Evolutionary conservation across 2,797 vertebrate genomes (phyloP), one percentile per base, ranked within the genome.

Genomic region (Sciurus carolinensis): DNA sequence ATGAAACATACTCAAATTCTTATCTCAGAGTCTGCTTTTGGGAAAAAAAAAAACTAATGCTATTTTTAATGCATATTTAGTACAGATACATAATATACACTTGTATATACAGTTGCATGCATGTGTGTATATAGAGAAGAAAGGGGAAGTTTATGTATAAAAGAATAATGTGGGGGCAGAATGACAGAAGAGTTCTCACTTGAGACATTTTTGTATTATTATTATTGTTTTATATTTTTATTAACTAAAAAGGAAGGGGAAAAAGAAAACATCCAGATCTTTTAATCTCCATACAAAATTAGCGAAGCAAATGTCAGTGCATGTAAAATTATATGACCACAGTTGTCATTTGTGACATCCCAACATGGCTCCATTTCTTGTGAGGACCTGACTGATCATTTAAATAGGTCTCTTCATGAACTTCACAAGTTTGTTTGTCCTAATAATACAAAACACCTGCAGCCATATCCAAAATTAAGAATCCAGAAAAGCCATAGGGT

Each of bases 391-490:
- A 47, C 17, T 59, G 47, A 30, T 69, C 84, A 64, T 18, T 64
- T 71, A 57, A 82, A 28, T 8, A 12, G 15, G 4, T 36, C 22
- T 71, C 28, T 85, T 88, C 50, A 36, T 71, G 59, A 59, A 28
- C 75, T 72, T 22, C 66, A 57, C 18, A 17, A 76, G 52, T 62
- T 87, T 88, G 17, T 64, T 62, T n/a, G 7, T 54, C 54, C 36
- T 18, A 75, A 91, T 20, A 90, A 88, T 64, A n/a, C 2, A 91
- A 93, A 87, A 73, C 3, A 7, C 39, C 14, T 47, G 28, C 4
- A 72, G 77, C 52, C 90, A 93, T 93, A 76, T 64, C 26, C 44
- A 13, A 87, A 72, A 47, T 64, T 18, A 85, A 62, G 73, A 87
- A 85, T 59, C 67, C 66, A 85, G 82, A 66, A 90, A 95, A 93